Evolutionary conservation across 2,113 vertebrate genomes (phyloP), one percentile per base, ranked within the genome.

Genomic region (Channa maculata): DNA sequence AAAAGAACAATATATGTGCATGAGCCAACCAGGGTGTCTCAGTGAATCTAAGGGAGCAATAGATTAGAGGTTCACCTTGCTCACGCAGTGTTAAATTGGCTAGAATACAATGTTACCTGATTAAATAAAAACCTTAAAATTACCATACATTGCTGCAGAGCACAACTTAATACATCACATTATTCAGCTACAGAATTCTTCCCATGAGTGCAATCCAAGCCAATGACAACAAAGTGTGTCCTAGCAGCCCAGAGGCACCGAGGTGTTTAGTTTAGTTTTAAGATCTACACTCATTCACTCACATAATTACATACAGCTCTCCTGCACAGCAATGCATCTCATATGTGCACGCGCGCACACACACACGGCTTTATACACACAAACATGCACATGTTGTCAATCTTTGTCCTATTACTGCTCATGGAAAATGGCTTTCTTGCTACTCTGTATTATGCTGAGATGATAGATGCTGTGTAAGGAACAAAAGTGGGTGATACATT

Each of bases 111-210:
- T 77, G 75, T 69, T 75, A 85, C 77, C 76, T 77, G 87, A 89
- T 90, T 89, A 82, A 89, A 92, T 91, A 88, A 90, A 84, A 88
- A 79, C 78, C 69, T 34, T 69, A 75, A 87, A 89, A 90, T 91
- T 82, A 91, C 78, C 85, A 80, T 91, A 83, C 80, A 80, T 83
- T 81, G 82, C 79, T 74, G 82, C 86, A 75, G 83, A 86, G 86
- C 74, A 63, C 68, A 75, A 86, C 86, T 80, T 87, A 89, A 91
- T 90, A 77, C 75, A 84, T 83, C 80, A 88, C 87, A 88, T 91
- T 80, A 85, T 90, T 88, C 88, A 75, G 82, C 79, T 49, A 15
- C 71, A 45, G 71, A 76, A 82, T 85, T 79, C 78, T 71, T 86
- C 86, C 87, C 88, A 70, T 61, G 87, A 86, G 87, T 78, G 71